Evolutionary conservation across 2,797 vertebrate species (phyloP).

Genomic region (Anguilla anguilla): DNA sequence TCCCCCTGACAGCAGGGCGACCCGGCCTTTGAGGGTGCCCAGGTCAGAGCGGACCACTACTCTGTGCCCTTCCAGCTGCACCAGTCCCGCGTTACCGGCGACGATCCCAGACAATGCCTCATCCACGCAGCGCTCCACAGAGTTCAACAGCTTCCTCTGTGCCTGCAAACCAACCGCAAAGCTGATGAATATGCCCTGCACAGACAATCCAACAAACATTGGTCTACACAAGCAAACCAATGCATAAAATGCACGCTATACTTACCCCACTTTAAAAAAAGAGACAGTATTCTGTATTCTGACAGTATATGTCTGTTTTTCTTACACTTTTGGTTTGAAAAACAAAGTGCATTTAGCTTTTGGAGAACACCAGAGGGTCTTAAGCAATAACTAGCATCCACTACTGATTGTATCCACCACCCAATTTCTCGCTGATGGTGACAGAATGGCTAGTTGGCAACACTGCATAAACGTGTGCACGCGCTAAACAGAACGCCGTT

Average conservation of each 20-base stretch:
- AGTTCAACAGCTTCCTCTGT: slow-evolving; percentile 84
- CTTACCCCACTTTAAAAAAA: not conserved
- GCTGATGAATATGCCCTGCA: too few species aligned
- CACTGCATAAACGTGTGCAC: too few species aligned
- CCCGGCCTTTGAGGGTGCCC: slow-evolving; percentile 72
- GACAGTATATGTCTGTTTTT: not conserved
- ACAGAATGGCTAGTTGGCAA: too few species aligned
- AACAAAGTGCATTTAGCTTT: not conserved
- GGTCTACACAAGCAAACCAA: not conserved
- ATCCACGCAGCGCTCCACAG: slow-evolving; percentile 78
- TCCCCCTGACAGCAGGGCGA: slow-evolving; percentile 87
- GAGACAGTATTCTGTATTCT: not conserved
- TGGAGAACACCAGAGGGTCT: not conserved
- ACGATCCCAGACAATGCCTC: slow-evolving; percentile 81
- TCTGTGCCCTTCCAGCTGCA: slow-evolving; percentile 81
- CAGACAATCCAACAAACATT: not conserved
- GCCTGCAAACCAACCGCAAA: slow-evolving; percentile 53
- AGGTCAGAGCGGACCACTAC: slow-evolving; percentile 82
- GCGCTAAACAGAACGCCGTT: too few species aligned
- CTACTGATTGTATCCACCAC: not conserved
- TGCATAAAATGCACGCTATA: not conserved
- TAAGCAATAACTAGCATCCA: not conserved
- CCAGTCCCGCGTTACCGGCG: slow-evolving; percentile 67
- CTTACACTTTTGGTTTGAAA: too few species aligned
- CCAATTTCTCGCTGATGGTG: not conserved